Percentiles rank a stretch among this genome's conserved stretches.
These are phyloP conservation scores for Oedothorax gibbosus DNA, from an alignment of 1,140 invertebrate genomes.

Conservation along the genomic window DNA sequence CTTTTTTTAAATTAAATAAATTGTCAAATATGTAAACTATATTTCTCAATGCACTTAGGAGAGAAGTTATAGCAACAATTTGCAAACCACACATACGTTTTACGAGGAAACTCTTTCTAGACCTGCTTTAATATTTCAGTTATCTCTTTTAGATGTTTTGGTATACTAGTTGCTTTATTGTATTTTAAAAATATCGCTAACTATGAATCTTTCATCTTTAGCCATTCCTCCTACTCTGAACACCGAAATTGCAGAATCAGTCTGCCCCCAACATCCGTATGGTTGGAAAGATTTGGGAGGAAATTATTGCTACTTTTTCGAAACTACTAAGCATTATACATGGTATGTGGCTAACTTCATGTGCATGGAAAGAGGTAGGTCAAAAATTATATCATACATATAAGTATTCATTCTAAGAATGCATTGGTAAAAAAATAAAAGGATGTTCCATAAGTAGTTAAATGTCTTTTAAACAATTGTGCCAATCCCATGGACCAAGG, in stretches of 20 bases:
- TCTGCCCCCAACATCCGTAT: neutral
- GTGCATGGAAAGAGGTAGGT: constrained; percentile 6
- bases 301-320: constrained; percentile 1
- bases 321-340: neutral
- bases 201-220: neutral
- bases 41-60: neutral
- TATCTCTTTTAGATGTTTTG: neutral
- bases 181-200: neutral
- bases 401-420: neutral
- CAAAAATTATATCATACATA: neutral
- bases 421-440: neutral
- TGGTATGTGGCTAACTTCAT: neutral
- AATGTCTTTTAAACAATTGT: neutral
- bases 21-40: neutral
- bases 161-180: neutral
- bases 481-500: neutral
- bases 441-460: neutral
- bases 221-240: neutral
- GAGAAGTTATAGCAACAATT: neutral
- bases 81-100: neutral
- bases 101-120: too few relatives aligned
- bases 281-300: constrained; percentile 2
- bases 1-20: neutral
- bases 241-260: neutral
- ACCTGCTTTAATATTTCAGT: too few relatives aligned